These are phyloP conservation scores for Phylloscopus whistleri DNA, from an alignment of 2,113 vertebrate species.

Conservation along the genomic window DNA sequence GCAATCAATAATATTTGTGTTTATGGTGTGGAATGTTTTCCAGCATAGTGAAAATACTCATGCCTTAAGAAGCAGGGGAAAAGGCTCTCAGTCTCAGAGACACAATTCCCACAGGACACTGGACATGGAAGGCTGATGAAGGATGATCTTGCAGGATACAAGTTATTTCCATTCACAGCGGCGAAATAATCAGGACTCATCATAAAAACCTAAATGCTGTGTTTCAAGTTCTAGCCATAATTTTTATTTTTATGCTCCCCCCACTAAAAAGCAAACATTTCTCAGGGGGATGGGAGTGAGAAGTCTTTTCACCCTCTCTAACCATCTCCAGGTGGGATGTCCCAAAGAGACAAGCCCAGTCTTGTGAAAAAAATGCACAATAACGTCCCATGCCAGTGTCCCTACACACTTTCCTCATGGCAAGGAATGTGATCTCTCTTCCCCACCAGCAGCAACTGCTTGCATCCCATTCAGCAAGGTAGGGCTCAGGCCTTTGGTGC, in stretches of 20 bases:
- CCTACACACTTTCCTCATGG: not conserved
- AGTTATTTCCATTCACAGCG: not conserved
- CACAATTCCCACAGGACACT: not conserved
- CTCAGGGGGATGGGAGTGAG: rapidly evolving
- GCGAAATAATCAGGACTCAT: not conserved
- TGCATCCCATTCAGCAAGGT: not conserved
- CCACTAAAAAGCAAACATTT: not conserved
- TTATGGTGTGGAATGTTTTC: not conserved
- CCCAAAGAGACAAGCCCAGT: not conserved
- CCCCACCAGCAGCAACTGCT: not conserved
- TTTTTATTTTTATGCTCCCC: not conserved
- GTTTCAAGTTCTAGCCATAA: not conserved
- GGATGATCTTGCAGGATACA: not conserved
- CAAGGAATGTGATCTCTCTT: not conserved
- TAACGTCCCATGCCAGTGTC: not conserved
- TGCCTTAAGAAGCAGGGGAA: not conserved
- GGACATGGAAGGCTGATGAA: not conserved
- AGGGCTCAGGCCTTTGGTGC: not conserved
- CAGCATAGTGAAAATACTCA: not conserved
- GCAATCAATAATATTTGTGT: not conserved
- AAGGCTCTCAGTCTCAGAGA: not conserved
- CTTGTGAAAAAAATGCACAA: not conserved
- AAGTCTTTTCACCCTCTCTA: not conserved
- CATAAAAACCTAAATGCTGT: not conserved
- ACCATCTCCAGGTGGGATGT: not conserved